Conservation (phyloP, 2,113 vertebrate genomes). For the Sinosuthora webbiana region DNA sequence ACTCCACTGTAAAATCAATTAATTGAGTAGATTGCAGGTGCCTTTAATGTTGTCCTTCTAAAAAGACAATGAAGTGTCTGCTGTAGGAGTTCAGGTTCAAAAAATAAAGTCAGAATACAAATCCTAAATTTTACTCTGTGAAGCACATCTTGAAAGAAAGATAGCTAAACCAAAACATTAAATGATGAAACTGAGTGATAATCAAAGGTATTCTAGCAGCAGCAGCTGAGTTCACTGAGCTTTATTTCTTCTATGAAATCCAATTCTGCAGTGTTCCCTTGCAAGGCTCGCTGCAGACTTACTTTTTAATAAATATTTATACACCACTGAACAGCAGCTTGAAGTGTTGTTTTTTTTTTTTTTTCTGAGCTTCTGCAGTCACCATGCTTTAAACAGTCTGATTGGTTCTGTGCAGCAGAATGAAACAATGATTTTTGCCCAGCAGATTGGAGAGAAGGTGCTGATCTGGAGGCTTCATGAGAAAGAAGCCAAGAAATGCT, state of each 20-base stretch:
- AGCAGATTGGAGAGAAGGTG: neutral
- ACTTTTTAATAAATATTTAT: neutral
- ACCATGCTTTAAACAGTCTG: neutral
- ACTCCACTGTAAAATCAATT: neutral
- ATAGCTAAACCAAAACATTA: neutral
- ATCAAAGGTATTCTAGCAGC: neutral
- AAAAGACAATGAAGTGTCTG: neutral
- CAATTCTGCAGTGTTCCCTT: neutral
- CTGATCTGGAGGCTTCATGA: neutral
- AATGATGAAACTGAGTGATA: neutral
- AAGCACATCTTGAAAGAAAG: neutral
- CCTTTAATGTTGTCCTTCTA: neutral
- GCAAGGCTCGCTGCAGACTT: neutral
- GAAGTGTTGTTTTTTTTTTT: neutral
- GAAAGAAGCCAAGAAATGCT: neutral
- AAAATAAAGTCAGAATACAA: neutral
- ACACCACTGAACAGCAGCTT: neutral
- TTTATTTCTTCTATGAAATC: neutral
- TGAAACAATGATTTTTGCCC: neutral
- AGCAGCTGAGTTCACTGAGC: neutral
- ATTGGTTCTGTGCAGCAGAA: neutral
- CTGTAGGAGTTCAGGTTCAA: neutral
- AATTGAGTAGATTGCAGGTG: neutral
- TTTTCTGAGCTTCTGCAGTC: neutral
- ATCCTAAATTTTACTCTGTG: neutral